A percentile compares a stretch with the other conserved stretches of the same genome.
Conservation (phyloP, 23 tunicate genomes). For the Diplosoma virens region DNA sequence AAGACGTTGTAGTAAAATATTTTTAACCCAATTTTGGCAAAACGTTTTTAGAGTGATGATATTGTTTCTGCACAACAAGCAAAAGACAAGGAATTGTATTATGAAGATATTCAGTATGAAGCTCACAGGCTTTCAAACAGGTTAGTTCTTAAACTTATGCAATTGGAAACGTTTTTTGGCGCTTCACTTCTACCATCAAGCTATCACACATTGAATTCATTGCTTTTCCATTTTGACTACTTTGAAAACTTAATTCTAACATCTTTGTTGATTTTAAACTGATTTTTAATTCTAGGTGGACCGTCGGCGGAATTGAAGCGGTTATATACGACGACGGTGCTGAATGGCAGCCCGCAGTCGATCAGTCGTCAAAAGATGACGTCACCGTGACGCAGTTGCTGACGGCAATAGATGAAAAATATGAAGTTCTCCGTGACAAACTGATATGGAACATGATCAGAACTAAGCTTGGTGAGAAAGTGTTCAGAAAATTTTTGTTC, state of each 20-base stretch:
- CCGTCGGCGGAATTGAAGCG: constrained; percentile 71
- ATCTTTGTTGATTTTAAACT: too few relatives aligned
- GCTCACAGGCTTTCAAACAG: constrained; percentile 62
- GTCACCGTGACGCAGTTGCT: constrained; percentile 44
- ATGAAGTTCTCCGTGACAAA: constrained; percentile 55
- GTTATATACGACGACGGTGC: constrained; percentile 80
- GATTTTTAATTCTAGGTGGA: too few relatives aligned
- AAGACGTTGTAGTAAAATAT: too few relatives aligned
- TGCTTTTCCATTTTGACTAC: too few relatives aligned
- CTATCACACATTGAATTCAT: too few relatives aligned
- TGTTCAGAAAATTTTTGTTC: too few relatives aligned
- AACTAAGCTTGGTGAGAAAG: constrained; percentile 21
- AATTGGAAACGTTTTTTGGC: too few relatives aligned
- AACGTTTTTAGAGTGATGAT: constrained; percentile 60
- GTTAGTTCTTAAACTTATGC: too few relatives aligned
- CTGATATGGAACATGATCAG: constrained; percentile 59
- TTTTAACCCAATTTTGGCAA: too few relatives aligned
- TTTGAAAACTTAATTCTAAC: too few relatives aligned
- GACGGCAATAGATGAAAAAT: constrained; percentile 66
- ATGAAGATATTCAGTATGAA: constrained; percentile 49
- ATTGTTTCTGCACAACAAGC: constrained; percentile 23
- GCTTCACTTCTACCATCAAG: too few relatives aligned
- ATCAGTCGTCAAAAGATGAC: constrained; percentile 12
- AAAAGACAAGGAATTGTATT: constrained; percentile 51
- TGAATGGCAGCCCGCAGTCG: constrained; percentile 37